Percentiles rank a stretch among this genome's conserved stretches.
Evolutionary conservation across 2,888 invertebrate genomes (phyloP).

Genomic region (Lycaena phlaeas): DNA sequence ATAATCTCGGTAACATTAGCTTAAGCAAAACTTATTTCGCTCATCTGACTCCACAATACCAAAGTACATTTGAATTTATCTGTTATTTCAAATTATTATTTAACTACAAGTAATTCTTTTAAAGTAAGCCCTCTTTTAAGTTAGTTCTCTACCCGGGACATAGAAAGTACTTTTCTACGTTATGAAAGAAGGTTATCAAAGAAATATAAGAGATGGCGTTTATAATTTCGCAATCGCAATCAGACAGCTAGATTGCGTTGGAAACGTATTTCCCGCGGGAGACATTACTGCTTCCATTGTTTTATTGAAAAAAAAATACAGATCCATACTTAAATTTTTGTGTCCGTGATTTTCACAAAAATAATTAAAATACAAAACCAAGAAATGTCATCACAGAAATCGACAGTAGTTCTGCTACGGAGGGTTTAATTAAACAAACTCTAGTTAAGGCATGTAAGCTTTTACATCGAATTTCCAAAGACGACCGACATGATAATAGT

Average conservation of each 20-base stretch:
- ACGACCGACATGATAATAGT: too few species aligned
- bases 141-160: too few species aligned
- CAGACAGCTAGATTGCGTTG: conserved; percentile 18
- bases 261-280: conserved; percentile 21
- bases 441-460: background rate
- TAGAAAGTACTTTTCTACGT: too few species aligned
- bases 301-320: conserved; percentile 15
- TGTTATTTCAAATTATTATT: too few species aligned
- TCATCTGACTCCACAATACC: too few species aligned
- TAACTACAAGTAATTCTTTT: too few species aligned
- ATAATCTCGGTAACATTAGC: too few species aligned
- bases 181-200: background rate
- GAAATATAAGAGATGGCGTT: conserved; percentile 9
- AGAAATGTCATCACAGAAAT: too few species aligned
- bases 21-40: too few species aligned
- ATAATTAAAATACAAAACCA: too few species aligned
- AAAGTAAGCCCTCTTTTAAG: too few species aligned
- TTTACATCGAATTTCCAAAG: background rate
- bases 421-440: background rate
- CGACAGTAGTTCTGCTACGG: background rate
- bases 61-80: too few species aligned
- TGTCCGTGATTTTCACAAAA: background rate
- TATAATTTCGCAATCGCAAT: conserved; percentile 20
- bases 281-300: conserved; percentile 20
- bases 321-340: background rate